phyloP scores from a whole-genome alignment of 2,113 vertebrate species.

The Peromyscus polionotus region DNA sequence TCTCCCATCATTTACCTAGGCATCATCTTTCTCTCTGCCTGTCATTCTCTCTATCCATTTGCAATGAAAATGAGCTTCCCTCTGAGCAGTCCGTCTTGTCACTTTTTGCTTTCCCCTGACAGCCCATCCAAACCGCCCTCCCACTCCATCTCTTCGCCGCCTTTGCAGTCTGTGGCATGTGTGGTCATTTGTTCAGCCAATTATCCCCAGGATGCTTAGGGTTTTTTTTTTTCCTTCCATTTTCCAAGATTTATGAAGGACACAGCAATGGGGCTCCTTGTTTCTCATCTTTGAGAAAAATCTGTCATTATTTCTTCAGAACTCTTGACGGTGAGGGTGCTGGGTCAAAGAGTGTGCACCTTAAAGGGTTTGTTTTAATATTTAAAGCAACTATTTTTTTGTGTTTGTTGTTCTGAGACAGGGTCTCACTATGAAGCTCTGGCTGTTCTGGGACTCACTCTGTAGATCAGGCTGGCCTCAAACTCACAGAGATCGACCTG shows the following conservation, averaged over 20 bases:
- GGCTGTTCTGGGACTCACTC: not conserved
- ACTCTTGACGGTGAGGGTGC: not conserved
- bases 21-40: not conserved
- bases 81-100: not conserved
- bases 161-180: rapidly evolving
- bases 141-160: rapidly evolving
- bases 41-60: not conserved
- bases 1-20: not conserved
- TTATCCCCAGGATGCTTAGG: not conserved
- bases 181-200: not conserved
- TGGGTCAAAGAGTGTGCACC: not conserved
- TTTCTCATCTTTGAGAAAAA: not conserved
- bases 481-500: not conserved
- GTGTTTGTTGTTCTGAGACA: not conserved
- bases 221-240: not conserved
- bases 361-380: not conserved
- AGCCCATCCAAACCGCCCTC: not conserved
- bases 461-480: not conserved
- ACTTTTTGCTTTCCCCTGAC: not conserved
- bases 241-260: not conserved
- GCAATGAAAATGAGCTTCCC: not conserved
- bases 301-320: not conserved
- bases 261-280: not conserved
- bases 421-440: not conserved
- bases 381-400: not conserved